Evolutionary conservation across 2,888 invertebrate species (phyloP), one percentile per base, ranked within the genome.

Genomic region (Scaptodrosophila latifasciaeformis): DNA sequence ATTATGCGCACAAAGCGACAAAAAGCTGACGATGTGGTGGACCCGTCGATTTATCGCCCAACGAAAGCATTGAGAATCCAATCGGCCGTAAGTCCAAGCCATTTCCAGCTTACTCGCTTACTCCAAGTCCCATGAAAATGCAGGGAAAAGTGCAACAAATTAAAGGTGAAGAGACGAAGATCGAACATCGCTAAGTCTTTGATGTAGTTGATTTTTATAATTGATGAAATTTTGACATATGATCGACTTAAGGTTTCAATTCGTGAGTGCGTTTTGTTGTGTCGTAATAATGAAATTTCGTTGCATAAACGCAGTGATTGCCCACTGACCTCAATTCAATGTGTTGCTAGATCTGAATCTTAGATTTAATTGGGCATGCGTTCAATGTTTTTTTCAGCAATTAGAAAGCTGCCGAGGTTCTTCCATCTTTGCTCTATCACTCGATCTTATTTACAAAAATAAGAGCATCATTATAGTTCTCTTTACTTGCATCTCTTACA

Each of bases 361-460:
- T 5, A 63, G 60, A 70, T 70, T 74, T 77, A 74, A 74, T 74
- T 77, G 70, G 75, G 58, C 78, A 66, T 72, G 75, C 70, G 63
- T 70, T 67, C 60, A 57, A 59, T 18, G 42, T 2, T 40, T 29
- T 18, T 31, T 50, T 45, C n/a, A n/a, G 39, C 56, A 58, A 77
- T 77, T 77, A 77, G 74, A 74, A 77, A 77, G 77, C 67, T 65
- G 57, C n/a, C n/a, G n/a, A 34, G 45, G 45, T 47, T 59, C 31
- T 29, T 24, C 27, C 34, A 30, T 24, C 18, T 39, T 34, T 42
- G 24, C 24, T n/a, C n/a, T n/a, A n/a, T n/a, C n/a, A n/a, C n/a
- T n/a, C n/a, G n/a, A n/a, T n/a, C n/a, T n/a, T n/a, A n/a, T n/a
- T n/a, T n/a, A n/a, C n/a, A n/a, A n/a, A n/a, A n/a, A n/a, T n/a